Base-by-base conservation (phyloP, 2,113 vertebrate genomes). In the Ammodytes marinus region DNA sequence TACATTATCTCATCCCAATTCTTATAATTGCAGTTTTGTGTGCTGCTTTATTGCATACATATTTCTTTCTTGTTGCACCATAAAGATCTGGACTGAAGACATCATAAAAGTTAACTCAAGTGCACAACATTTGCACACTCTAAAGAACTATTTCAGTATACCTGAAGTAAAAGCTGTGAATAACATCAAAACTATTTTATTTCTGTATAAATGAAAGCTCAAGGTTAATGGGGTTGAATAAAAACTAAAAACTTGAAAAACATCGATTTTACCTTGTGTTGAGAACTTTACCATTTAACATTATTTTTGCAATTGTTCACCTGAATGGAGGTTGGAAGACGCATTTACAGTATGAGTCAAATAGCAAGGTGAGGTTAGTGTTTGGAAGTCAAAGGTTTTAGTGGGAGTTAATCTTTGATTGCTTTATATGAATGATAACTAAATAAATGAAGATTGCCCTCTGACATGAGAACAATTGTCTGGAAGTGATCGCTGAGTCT, bases 331-430 rank as follows among this genome's bases (percentile, higher is more conserved):
- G 47, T 49, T 19, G 15, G 39, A 81, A 27, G 27, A 27, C 27
- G 27, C 27, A 27, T 27, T 1, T 27, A 27, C 27, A 27, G 27
- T 27, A 27, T 27, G 61, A 45, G 64, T 9, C 6, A 54, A 49
- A 65, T 5, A 65, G 1, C 27, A 57, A 64, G 54, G 50, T 55
- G 17, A 50, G 12, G 73, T 66, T 13, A 5, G 8, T 11, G 43
- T 65, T 59, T 37, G 19, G 49, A 59, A 72, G 53, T 60, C n/a
- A 47, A 57, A 37, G 11, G 27, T 66, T 74, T 81, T n/a, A 15
- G 12, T 47, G 2, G 39, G 70, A 27, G 3, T 40, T 8, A 4
- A 59, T 17, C 47, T 70, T 67, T 59, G 35, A 42, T n/a, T 76
- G 8, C 11, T 42, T 47, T 42, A 37, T n/a, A 45, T 8, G 37